These are phyloP conservation scores for Hirtodrosophila histrioides DNA, from an alignment of 2,888 invertebrate genomes.

Conservation along the genomic window DNA sequence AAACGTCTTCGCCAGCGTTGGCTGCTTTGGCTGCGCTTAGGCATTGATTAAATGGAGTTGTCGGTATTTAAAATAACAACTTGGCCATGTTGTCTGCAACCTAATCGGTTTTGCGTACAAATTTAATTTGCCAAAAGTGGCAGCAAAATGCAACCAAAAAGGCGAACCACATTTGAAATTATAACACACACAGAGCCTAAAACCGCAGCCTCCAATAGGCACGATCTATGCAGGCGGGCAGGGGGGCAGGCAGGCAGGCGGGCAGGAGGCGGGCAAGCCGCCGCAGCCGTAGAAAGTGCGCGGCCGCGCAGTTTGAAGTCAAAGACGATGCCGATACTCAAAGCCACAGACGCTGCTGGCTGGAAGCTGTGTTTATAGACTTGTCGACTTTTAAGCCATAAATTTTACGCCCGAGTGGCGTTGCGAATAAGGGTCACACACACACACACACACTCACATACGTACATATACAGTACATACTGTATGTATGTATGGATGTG, in stretches of 20 bases:
- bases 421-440: conserved; percentile 79
- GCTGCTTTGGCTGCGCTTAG: conserved; percentile 45
- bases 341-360: conserved; percentile 56
- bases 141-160: conserved; percentile 77
- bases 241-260: conserved; percentile 4
- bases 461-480: not conserved
- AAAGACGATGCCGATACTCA: conserved; percentile 49
- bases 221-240: conserved; percentile 30
- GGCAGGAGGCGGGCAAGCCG: conserved; percentile 2
- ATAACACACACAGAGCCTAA: conserved; percentile 65
- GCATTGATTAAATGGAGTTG: conserved; percentile 79
- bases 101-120: conserved; percentile 80
- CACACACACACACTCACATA: conserved; percentile 35
- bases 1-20: conserved; percentile 19
- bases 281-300: conserved; percentile 72
- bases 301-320: conserved; percentile 48
- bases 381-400: conserved; percentile 79
- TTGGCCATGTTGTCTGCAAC: conserved; percentile 75
- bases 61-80: conserved; percentile 80
- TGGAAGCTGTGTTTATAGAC: conserved; percentile 80
- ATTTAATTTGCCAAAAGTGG: conserved; percentile 80
- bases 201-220: conserved; percentile 23
- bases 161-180: conserved; percentile 74
- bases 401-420: conserved; percentile 79
- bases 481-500: too few relatives aligned